Evolutionary conservation across 2,888 invertebrate genomes (phyloP).

Genomic region (Eupeodes luniger): DNA sequence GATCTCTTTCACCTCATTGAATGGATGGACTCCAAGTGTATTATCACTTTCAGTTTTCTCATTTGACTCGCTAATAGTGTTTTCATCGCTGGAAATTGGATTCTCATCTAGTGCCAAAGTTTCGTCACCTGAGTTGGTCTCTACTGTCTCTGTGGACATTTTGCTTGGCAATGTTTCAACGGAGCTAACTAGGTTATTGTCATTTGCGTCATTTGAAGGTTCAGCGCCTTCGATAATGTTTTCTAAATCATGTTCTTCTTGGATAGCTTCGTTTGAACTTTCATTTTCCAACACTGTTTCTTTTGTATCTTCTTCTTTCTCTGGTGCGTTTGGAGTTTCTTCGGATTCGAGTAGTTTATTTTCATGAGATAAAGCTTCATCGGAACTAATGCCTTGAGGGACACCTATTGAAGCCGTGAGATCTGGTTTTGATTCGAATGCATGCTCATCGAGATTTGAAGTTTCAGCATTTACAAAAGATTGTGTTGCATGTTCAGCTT

Average conservation of each 20-base stretch:
- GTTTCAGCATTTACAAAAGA: constrained; percentile 1
- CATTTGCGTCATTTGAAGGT: constrained; percentile 35
- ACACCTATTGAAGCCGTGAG: not conserved
- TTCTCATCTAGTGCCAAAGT: constrained; percentile 29
- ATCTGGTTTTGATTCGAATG: constrained; percentile 22
- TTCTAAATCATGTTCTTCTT: constrained; percentile 58
- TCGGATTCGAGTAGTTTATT: constrained; percentile 44
- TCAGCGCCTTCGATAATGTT: constrained; percentile 57
- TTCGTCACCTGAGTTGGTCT: constrained; percentile 40
- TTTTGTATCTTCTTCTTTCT: constrained; percentile 33
- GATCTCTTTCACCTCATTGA: constrained; percentile 33
- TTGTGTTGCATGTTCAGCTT: constrained; percentile 12
- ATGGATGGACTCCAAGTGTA: constrained; percentile 46
- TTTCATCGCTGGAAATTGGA: constrained; percentile 52
- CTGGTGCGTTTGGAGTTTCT: constrained; percentile 26
- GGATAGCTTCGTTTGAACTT: constrained; percentile 51
- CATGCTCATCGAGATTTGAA: not conserved
- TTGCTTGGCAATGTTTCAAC: constrained; percentile 54
- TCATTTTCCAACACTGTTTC: constrained; percentile 44
- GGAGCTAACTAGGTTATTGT: constrained; percentile 53
- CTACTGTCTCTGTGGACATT: constrained; percentile 14
- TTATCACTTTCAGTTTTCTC: constrained; percentile 72
- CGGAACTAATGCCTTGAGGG: constrained; percentile 8
- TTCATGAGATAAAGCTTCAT: constrained; percentile 47
- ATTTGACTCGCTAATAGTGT: constrained; percentile 41